phyloP scores from a whole-genome alignment of 2,113 vertebrate genomes.

The Spheniscus mendiculus region DNA sequence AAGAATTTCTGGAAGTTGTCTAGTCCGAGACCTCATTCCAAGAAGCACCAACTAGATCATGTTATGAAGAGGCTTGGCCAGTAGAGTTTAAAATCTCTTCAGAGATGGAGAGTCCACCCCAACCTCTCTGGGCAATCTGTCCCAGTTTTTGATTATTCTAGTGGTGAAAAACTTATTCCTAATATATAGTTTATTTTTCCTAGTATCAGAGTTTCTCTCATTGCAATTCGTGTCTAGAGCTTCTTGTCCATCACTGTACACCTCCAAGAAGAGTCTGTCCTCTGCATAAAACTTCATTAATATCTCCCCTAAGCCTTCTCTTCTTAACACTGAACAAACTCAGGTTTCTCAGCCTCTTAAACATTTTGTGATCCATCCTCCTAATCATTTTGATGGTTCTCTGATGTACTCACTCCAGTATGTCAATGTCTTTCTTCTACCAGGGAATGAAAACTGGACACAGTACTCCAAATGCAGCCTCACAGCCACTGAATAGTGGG shows the following conservation, averaged over 20 bases:
- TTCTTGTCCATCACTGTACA: background rate
- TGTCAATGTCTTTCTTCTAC: accelerated
- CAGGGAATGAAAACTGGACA: background rate
- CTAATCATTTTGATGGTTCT: background rate
- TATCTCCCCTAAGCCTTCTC: background rate
- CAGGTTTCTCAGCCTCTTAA: background rate
- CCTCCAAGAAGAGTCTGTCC: background rate
- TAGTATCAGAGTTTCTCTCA: background rate
- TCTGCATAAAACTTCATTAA: background rate
- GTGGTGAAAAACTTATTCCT: background rate
- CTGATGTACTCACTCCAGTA: background rate
- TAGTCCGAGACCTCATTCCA: background rate
- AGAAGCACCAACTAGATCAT: background rate
- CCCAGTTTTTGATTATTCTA: background rate
- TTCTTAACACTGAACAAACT: background rate
- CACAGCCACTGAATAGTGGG: background rate
- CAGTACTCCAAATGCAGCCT: background rate
- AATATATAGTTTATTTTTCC: background rate
- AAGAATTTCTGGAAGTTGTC: background rate
- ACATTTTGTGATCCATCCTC: background rate
- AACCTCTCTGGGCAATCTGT: background rate
- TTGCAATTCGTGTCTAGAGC: background rate
- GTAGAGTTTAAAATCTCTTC: background rate
- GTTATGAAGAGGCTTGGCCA: background rate
- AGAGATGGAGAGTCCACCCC: background rate